Evolutionary conservation across 2,888 invertebrate genomes (phyloP).

Genomic region (Pseudolycoriella hygida): DNA sequence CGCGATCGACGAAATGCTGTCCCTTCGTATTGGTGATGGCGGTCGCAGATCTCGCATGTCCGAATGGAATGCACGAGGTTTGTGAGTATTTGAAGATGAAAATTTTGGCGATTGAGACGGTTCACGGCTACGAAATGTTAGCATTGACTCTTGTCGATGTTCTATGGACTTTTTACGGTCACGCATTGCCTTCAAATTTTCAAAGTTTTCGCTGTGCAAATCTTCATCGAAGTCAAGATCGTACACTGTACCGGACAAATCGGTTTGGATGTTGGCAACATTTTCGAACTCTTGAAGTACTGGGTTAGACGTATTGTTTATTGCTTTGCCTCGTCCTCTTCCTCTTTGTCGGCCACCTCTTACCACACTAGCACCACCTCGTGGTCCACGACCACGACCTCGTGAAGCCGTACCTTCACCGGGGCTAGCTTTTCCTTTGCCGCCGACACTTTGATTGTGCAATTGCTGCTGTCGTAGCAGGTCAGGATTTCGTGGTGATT

Average conservation of each 20-base stretch:
- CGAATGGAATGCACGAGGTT: slow-evolving; percentile 2
- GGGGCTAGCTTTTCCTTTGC: no score
- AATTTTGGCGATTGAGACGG: slow-evolving; percentile 39
- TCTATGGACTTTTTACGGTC: slow-evolving; percentile 63
- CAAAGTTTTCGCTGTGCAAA: slow-evolving; percentile 53
- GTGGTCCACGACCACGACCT: slow-evolving; percentile 19
- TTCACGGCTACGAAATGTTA: slow-evolving; percentile 33
- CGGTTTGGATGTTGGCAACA: slow-evolving; percentile 41
- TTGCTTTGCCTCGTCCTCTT: slow-evolving; percentile 21
- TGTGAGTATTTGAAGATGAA: slow-evolving; percentile 12
- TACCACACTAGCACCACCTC: slow-evolving; percentile 10
- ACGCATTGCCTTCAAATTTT: slow-evolving; percentile 59
- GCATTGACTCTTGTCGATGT: slow-evolving; percentile 33
- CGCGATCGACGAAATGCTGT: neutral
- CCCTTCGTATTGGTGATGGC: slow-evolving; percentile 22
- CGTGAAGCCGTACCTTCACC: neutral
- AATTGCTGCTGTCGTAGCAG: slow-evolving; percentile 11
- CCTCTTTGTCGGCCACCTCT: slow-evolving; percentile 24
- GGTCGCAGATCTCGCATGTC: slow-evolving; percentile 27
- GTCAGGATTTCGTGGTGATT: slow-evolving; percentile 47
- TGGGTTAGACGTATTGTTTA: slow-evolving; percentile 12
- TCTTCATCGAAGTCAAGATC: slow-evolving; percentile 75
- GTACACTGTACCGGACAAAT: slow-evolving; percentile 71
- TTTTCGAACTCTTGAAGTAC: slow-evolving; percentile 6
- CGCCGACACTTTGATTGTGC: neutral